Percentiles rank a stretch among this genome's conserved stretches.
Evolutionary conservation across 2,888 invertebrate species (phyloP).

Genomic region (Priocnemis perturbator): DNA sequence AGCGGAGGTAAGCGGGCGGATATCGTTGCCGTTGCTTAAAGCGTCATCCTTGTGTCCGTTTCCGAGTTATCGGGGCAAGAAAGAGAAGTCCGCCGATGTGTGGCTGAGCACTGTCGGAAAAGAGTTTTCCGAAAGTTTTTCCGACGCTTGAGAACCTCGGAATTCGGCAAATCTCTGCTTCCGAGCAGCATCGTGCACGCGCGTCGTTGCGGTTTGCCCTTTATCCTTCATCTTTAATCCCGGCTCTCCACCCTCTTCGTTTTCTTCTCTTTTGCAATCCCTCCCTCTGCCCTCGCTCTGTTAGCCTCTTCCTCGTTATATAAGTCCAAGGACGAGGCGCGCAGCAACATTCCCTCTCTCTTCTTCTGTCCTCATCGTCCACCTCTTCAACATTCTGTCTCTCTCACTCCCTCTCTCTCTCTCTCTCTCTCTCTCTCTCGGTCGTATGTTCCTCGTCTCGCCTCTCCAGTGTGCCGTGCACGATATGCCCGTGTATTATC

Average conservation of each 20-base stretch:
- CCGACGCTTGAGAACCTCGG: constrained; percentile 1
- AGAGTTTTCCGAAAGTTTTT: constrained; percentile 23
- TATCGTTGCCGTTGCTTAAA: neutral
- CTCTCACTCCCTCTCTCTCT: constrained; percentile 13
- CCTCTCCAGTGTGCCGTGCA: neutral
- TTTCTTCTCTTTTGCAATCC: constrained; percentile 48
- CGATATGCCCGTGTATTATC: constrained; percentile 14
- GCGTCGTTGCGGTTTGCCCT: constrained; percentile 19
- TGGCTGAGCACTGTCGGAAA: neutral
- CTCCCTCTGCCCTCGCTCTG: constrained; percentile 33
- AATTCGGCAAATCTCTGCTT: too few species aligned
- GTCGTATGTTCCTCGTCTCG: neutral
- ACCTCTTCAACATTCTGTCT: constrained; percentile 17
- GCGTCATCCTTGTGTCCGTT: too few species aligned
- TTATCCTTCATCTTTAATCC: constrained; percentile 47
- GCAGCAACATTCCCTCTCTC: constrained; percentile 28
- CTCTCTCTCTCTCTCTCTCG: constrained; percentile 17
- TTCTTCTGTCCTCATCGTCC: constrained; percentile 16
- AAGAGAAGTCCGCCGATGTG: neutral
- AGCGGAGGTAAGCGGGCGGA: too few species aligned
- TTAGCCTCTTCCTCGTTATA: constrained; percentile 59
- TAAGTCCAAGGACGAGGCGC: constrained; percentile 64
- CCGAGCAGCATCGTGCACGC: constrained; percentile 1
- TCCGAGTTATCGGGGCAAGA: neutral
- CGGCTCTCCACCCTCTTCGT: constrained; percentile 36